Base-by-base conservation (phyloP, 92 coral and sea anemone species). In the Siderastrea radians region DNA sequence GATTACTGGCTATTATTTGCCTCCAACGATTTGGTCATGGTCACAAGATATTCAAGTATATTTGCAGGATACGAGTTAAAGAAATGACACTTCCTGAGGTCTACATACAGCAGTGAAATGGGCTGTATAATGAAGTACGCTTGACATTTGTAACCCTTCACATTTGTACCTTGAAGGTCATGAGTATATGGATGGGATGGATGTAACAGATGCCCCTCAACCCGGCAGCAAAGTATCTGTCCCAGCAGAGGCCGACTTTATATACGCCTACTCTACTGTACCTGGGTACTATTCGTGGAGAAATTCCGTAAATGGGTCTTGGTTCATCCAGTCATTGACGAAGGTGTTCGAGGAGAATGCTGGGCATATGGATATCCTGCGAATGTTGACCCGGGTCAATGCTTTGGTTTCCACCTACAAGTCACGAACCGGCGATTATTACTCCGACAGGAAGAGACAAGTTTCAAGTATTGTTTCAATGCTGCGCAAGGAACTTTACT, bases 281-380 rank as follows among this genome's bases (percentile, higher is more conserved):
- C 98, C 98, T 4, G 96, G 98, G 5, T 95, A 95, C 84, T 93
- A 91, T 62, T 95, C 98, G 0, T 95, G 98, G 98, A 82, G 98
- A 59, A 95, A 95, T 67, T 93, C 98, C 10, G 90, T 88, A 44
- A 95, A 95, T 86, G 98, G 98, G 0, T 95, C 98, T 8, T 95
- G 98, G 98, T 95, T 95, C 75, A 93, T 95, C 64, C 98, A 95
- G 87, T 93, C 98, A 2, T 59, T 95, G 78, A 80, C 79, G 6
- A 95, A 91, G 44, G 93, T 95, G 16, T 86, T 95, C 9, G 88
- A 79, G 26, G 89, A 72, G 7, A 74, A 93, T 81, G 93, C 93
- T 6, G 91, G 65, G 57, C 74, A 71, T 4, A 95, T 94, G 91
- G 98, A 95, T 75, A 69, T 93, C 74, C 82, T 95, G 16, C 84